Conservation (phyloP, 2,113 vertebrate genomes). For the Python bivittatus region DNA sequence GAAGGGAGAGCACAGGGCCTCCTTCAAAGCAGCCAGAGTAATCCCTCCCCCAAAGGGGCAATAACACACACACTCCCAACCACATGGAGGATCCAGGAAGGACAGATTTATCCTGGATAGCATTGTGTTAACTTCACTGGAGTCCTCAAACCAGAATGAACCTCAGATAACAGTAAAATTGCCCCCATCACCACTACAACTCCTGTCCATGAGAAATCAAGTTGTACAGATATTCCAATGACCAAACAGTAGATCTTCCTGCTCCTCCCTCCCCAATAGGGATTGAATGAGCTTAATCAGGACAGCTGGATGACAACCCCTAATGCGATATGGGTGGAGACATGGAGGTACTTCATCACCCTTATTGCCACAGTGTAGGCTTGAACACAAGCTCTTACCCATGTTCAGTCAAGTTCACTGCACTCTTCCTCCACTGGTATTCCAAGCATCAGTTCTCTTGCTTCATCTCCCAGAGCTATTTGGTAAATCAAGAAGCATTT, state of each 20-base stretch:
- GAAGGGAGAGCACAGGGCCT: not conserved
- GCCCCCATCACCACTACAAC: not conserved
- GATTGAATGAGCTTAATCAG: not conserved
- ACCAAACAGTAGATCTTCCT: not conserved
- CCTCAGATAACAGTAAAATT: not conserved
- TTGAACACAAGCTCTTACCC: no score
- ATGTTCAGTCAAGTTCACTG: no score
- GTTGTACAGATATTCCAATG: not conserved
- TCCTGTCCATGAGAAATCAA: not conserved
- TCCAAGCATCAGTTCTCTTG: no score
- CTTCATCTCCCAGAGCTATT: no score
- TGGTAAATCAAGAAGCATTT: no score
- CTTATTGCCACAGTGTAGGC: no score
- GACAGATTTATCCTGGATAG: not conserved
- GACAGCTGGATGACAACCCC: not conserved
- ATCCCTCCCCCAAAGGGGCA: not conserved
- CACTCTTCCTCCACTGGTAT: no score
- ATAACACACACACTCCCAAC: not conserved
- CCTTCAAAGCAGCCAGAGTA: not conserved
- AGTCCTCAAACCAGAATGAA: not conserved
- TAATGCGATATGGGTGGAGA: not conserved
- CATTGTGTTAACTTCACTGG: not conserved
- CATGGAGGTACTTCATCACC: not conserved
- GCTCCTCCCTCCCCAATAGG: not conserved
- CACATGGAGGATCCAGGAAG: not conserved